A percentile compares a stretch with the other conserved stretches of the same genome.
Evolutionary conservation across 2,113 vertebrate genomes (phyloP).

Genomic region (Clarias magur): DNA sequence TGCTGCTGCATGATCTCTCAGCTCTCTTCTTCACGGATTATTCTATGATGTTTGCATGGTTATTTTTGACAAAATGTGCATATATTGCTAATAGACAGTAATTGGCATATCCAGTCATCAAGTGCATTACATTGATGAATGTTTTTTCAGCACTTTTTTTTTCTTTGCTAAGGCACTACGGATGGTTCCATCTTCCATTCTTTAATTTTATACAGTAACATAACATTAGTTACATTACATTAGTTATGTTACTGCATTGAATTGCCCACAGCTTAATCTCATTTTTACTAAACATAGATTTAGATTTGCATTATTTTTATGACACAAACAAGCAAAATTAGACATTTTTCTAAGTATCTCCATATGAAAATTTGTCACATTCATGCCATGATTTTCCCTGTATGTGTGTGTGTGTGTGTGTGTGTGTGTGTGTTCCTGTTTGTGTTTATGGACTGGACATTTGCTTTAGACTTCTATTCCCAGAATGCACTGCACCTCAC

Average conservation of each 20-base stretch:
- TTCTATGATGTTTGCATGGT: background rate
- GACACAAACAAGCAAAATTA: background rate
- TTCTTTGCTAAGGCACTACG: background rate
- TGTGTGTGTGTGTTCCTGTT: no score
- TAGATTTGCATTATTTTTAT: background rate
- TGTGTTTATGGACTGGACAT: no score
- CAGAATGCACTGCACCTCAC: no score
- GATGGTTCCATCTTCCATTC: background rate
- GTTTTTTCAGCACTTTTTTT: background rate
- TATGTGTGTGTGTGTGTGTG: no score
- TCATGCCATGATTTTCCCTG: no score
- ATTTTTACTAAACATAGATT: background rate
- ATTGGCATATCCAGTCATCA: background rate
- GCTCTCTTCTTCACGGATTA: background rate
- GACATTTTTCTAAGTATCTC: background rate
- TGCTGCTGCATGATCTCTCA: background rate
- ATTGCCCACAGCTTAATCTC: background rate
- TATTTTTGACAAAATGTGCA: background rate
- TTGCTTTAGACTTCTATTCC: no score
- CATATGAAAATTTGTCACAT: background rate
- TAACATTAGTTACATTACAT: background rate
- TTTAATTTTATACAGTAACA: background rate
- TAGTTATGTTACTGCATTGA: background rate
- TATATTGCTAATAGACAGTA: background rate
- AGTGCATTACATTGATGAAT: background rate